Base-by-base conservation (phyloP, 2,797 vertebrate species). In the Anomalospiza imberbis region DNA sequence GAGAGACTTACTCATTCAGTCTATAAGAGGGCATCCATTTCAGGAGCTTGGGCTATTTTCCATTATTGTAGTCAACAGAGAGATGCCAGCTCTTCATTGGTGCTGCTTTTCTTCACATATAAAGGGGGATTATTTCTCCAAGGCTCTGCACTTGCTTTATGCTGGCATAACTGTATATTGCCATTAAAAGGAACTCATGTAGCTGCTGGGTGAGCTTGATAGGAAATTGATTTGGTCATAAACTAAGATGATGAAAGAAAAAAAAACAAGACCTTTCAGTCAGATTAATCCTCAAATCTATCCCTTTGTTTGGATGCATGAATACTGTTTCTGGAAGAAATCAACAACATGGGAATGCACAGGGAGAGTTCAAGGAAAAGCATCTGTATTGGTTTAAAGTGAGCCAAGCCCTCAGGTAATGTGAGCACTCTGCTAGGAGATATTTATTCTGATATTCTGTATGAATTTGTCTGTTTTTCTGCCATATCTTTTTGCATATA, bases 11-110 rank as follows among this genome's bases (percentile, higher is more conserved):
- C 44, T 63, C 8, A 14, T 28, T 5, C 29, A 38, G 17, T 54
- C 32, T 48, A 4, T 55, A 6, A 48, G 28, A 60, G 1, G 2
- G 6, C 11, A 77, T 17, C 2, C 4, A 26, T 62, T 83, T 70
- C 34, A 42, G n/a, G 9, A 51, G 5, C 6, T 32, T 67, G 34
- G 5, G 3, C 16, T 62, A 15, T 26, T 85, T 58, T 54, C 85
- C 57, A 45, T 24, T 53, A 31, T 6, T 0, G 0, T 25, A 65
- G 18, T 36, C 0, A 0, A 31, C 8, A 53, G 17, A 85, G 29
- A 24, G 32, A 47, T 17, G 57, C 32, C 55, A 62, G 12, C 2
- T 76, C 17, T 62, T 85, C 65, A 54, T 2, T 70, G 42, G 7
- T 61, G 24, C 40, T 62, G 40, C 17, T 79, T 82, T 82, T 68